A percentile compares a stretch with the other conserved stretches of the same genome.
Conservation (phyloP, 2,888 invertebrate species). For the Homarus gammarus region DNA sequence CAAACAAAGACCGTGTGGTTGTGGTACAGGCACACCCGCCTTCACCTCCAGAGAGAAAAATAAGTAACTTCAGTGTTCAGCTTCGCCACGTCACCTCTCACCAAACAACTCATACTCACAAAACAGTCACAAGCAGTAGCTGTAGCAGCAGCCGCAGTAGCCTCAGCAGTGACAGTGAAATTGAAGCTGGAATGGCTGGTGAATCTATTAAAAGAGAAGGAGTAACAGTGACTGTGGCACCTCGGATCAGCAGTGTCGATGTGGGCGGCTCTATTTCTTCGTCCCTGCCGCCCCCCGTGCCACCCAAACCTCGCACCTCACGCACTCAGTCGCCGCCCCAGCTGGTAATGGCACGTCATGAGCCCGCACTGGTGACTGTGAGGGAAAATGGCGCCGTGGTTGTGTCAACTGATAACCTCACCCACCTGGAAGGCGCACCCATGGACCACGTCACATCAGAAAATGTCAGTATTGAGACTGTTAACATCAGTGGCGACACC, state of each 20-base stretch:
- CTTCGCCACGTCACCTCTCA: slow-evolving; percentile 55
- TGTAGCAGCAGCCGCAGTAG: slow-evolving; percentile 70
- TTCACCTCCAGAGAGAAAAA: slow-evolving; percentile 19
- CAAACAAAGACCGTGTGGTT: slow-evolving; percentile 34
- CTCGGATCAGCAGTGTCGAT: slow-evolving; percentile 59
- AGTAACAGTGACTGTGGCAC: slow-evolving; percentile 69
- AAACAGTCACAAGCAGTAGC: slow-evolving; percentile 59
- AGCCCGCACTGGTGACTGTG: slow-evolving; percentile 65
- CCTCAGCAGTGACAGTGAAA: slow-evolving; percentile 69
- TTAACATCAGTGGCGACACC: slow-evolving; percentile 51
- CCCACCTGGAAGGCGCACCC: slow-evolving; percentile 31
- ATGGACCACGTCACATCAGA: slow-evolving; percentile 16
- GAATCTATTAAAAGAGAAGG: slow-evolving; percentile 24
- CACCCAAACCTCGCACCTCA: slow-evolving; percentile 50
- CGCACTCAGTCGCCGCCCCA: slow-evolving; percentile 58
- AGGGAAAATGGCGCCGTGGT: slow-evolving; percentile 71
- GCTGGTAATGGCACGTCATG: slow-evolving; percentile 38
- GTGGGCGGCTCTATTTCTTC: slow-evolving; percentile 35
- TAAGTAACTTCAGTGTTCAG: slow-evolving; percentile 68
- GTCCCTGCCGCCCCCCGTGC: slow-evolving; percentile 56
- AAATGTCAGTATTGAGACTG: slow-evolving; percentile 54
- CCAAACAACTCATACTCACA: slow-evolving; percentile 14
- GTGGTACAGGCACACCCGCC: slow-evolving; percentile 53
- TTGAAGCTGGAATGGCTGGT: slow-evolving; percentile 18
- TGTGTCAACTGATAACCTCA: slow-evolving; percentile 50